Base-by-base conservation (phyloP, 2,888 invertebrate species). In the Troides aeacus region DNA sequence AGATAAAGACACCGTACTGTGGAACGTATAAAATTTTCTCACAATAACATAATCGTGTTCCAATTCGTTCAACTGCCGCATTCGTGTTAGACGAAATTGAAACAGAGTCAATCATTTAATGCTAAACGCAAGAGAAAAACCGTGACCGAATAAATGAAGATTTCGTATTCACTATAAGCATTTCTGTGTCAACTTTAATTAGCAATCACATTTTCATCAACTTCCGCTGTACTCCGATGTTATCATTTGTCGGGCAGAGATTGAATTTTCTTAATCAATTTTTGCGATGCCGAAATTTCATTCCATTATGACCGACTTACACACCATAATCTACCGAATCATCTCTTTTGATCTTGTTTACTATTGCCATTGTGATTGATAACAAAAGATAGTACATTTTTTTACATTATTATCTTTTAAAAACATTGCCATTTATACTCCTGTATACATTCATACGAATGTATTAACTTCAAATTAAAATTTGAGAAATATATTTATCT, bases 181-280 rank as follows among this genome's bases (percentile, higher is more conserved):
- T 90, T 91, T 92, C 90, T 90, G 86, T 92, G 92, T 92, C 92
- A 92, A 90, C 86, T 88, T 89, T 92, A 92, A 92, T 92, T 92
- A 91, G 84, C 88, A 90, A 91, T 90, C 87, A 88, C 84, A 88
- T 89, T 92, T 90, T 86, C 88, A 90, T 90, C 88, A 87, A 86
- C 85, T 85, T 84, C 83, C 80, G 78, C 74, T 81, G 82, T 85
- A 84, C 83, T 84, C 80, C 83, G 77, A 81, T 81, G 84, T 85
- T 89, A 87, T 90, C 88, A 85, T 63, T 88, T 88, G 86, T 86
- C 77, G 80, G 76, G 75, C 76, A 73, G 71, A 84, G 86, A 90
- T 90, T 90, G 86, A 86, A 88, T 90, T 91, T 88, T 85, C 84
- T 81, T 75, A 86, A 85, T 85, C 83, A 79, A 81, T 79, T 81